Evolutionary conservation across 2,113 vertebrate genomes (phyloP), one percentile per base, ranked within the genome.

Genomic region (Corythornis madagascariensis): DNA sequence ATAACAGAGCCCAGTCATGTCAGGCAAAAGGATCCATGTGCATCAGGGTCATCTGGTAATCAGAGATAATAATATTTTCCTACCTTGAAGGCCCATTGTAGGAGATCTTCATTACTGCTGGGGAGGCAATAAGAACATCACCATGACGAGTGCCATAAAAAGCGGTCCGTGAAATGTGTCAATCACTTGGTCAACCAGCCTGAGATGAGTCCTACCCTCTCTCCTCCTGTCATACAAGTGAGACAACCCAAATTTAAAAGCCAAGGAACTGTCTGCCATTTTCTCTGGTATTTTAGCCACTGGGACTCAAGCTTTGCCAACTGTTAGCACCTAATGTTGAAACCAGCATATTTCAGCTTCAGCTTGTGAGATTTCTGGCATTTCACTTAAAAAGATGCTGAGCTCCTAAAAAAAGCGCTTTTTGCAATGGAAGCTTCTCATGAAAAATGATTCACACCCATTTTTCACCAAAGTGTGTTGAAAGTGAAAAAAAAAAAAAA

Each of bases 251-350:
- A 18, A 92, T 75, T 25, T 61, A 86, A 93, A 89, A 89, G 89
- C 92, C 94, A 96, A 88, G 61, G 85, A 88, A 10, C 75, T 88
- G 89, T 56, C 92, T 96, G 94, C 89, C 94, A 91, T 95, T 92
- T 92, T 94, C 83, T 33, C 89, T 85, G 43, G 47, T 89, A 64
- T 78, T 89, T 86, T 89, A 93, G 83, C 92, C 85, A 82, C 93
- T 84, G 84, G 76, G 75, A 84, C 71, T 89, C 63, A 31, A 72
- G 82, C 84, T 89, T 95, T 96, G 88, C 93, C 92, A 92, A 85
- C 91, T 93, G 93, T 95, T 91, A 91, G 86, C 93, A 96, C 86
- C 85, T 96, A 95, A 96, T 96, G 92, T 94, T 95, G 83, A 87
- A 94, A 91, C 70, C 94, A 95, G 92, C 76, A 93, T 89, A 79